A percentile compares a stretch with the other conserved stretches of the same genome.
Conservation (phyloP, 2,888 invertebrate species). For the Coleophora flavipennella region DNA sequence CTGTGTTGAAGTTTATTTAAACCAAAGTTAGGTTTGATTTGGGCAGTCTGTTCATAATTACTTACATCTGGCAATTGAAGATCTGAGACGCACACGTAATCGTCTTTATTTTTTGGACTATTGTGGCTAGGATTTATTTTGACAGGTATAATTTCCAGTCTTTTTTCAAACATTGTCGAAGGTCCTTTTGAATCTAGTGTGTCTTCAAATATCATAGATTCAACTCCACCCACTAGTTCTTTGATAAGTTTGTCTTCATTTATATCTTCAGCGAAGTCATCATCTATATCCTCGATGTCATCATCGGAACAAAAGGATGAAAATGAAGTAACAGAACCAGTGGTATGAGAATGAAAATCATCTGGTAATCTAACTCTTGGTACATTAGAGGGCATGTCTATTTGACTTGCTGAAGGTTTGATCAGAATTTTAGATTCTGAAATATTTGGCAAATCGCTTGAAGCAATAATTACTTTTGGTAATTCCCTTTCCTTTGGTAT, state of each 20-base stretch:
- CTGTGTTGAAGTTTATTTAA: slow-evolving; percentile 54
- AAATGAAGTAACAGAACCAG: slow-evolving; percentile 47
- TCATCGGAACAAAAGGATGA: slow-evolving; percentile 56
- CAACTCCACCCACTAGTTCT: slow-evolving; percentile 59
- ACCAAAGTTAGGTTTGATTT: slow-evolving; percentile 60
- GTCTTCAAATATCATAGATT: slow-evolving; percentile 48
- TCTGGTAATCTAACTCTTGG: slow-evolving; percentile 67
- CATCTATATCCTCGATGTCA: slow-evolving; percentile 34
- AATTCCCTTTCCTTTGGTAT: slow-evolving; percentile 38
- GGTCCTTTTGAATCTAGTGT: slow-evolving; percentile 60
- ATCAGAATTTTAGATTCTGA: slow-evolving; percentile 75
- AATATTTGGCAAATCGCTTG: slow-evolving; percentile 51
- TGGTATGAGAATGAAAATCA: slow-evolving; percentile 48
- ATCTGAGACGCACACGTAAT: slow-evolving; percentile 54
- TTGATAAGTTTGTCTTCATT: slow-evolving; percentile 57
- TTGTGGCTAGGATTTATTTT: slow-evolving; percentile 44
- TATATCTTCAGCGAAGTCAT: slow-evolving; percentile 41
- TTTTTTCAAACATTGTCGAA: slow-evolving; percentile 49
- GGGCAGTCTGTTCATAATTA: slow-evolving; percentile 49
- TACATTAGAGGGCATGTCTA: slow-evolving; percentile 44
- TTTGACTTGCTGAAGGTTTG: slow-evolving; percentile 64
- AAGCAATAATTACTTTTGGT: slow-evolving; percentile 68
- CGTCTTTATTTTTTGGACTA: slow-evolving; percentile 39
- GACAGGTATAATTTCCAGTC: slow-evolving; percentile 59
- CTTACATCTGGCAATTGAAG: slow-evolving; percentile 48